These are phyloP conservation scores for Germaria angustata DNA, from an alignment of 2,888 invertebrate species.

Conservation along the genomic window DNA sequence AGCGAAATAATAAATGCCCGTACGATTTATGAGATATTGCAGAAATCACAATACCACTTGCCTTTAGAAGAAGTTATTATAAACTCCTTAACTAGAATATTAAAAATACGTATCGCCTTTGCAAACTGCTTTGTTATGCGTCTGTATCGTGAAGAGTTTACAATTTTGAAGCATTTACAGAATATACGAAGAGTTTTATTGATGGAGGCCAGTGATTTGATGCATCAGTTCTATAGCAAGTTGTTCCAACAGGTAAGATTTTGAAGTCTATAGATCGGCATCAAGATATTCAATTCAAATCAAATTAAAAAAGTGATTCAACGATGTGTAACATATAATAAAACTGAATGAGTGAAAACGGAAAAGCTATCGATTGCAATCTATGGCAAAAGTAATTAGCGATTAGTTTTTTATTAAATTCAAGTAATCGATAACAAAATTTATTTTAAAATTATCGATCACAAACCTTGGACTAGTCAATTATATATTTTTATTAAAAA, in stretches of 20 bases:
- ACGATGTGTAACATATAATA: no score
- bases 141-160: conserved; percentile 80
- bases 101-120: conserved; percentile 78
- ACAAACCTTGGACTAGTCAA: no score
- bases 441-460: no score
- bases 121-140: conserved; percentile 81
- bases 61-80: conserved; percentile 80
- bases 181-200: conserved; percentile 81
- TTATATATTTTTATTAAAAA: no score
- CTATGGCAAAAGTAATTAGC: no score
- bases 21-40: conserved; percentile 49
- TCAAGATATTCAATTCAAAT: no score
- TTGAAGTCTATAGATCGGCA: not conserved
- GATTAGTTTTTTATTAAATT: no score
- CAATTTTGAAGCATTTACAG: conserved; percentile 80
- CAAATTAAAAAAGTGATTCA: no score
- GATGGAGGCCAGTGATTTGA: conserved; percentile 81
- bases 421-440: no score
- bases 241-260: conserved; percentile 80
- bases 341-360: no score
- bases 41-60: conserved; percentile 70
- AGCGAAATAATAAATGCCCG: conserved; percentile 49
- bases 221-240: conserved; percentile 81
- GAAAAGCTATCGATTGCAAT: no score
- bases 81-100: conserved; percentile 77